A percentile compares a stretch with the other conserved stretches of the same genome.
phyloP scores from a whole-genome alignment of 2,888 invertebrate species.

The Cantharis flavilabris region DNA sequence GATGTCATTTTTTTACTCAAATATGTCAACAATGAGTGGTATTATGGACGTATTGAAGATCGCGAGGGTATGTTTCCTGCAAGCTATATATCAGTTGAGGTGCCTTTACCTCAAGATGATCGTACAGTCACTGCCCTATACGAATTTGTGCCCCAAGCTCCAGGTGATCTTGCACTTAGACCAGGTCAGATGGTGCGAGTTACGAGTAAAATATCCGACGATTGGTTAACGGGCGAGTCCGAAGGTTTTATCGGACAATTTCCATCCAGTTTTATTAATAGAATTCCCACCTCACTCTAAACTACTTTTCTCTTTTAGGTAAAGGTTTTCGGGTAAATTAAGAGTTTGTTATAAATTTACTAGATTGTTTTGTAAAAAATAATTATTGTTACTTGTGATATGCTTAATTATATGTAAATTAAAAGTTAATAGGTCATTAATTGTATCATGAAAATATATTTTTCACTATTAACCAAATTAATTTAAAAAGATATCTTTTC shows the following conservation, averaged over 20 bases:
- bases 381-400: not conserved
- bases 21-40: slow-evolving; percentile 79
- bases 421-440: not conserved
- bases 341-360: not conserved
- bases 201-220: slow-evolving; percentile 70
- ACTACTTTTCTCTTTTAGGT: not conserved
- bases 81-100: slow-evolving; percentile 76
- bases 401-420: not conserved
- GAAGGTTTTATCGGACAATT: slow-evolving; percentile 74
- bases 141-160: slow-evolving; percentile 66
- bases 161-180: slow-evolving; percentile 45
- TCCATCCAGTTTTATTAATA: slow-evolving; percentile 76
- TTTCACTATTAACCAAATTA: not conserved
- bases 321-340: not conserved
- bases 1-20: slow-evolving; percentile 73
- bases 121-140: slow-evolving; percentile 70
- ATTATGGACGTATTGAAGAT: slow-evolving; percentile 67
- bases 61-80: slow-evolving; percentile 82
- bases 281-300: slow-evolving; percentile 52
- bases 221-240: slow-evolving; percentile 79
- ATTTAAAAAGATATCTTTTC: not conserved
- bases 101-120: slow-evolving; percentile 63
- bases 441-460: not conserved
- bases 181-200: slow-evolving; percentile 63
- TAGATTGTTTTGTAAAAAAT: not conserved